These are phyloP conservation scores for Elysia chlorotica DNA, from an alignment of 1,140 invertebrate species.

Conservation along the genomic window DNA sequence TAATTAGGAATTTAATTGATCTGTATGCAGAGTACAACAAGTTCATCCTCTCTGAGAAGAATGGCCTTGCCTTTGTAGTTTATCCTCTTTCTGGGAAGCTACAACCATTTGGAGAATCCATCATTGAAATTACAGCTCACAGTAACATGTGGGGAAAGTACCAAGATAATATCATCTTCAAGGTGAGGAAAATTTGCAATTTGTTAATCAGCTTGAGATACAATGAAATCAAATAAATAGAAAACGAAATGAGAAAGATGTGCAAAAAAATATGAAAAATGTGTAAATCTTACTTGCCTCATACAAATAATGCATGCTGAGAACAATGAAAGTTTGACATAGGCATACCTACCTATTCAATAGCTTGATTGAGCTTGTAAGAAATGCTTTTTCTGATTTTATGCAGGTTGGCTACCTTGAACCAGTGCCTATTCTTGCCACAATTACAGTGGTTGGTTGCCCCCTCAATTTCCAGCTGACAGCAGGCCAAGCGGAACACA, in stretches of 20 bases:
- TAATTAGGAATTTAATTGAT: too few species aligned
- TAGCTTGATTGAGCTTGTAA: too few species aligned
- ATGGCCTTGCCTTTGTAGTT: slow-evolving; percentile 44
- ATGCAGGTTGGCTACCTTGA: slow-evolving; percentile 48
- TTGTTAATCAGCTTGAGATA: too few species aligned
- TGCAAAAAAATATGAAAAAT: too few species aligned
- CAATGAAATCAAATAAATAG: too few species aligned
- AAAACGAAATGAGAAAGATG: too few species aligned
- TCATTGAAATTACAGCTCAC: slow-evolving; percentile 50
- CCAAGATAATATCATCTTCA: slow-evolving; percentile 42
- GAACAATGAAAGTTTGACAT: too few species aligned
- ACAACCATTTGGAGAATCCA: slow-evolving; percentile 41
- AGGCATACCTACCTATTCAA: too few species aligned
- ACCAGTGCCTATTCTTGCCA: slow-evolving; percentile 37
- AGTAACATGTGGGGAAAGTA: slow-evolving; percentile 61
- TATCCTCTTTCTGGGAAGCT: slow-evolving; percentile 36
- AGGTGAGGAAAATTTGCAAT: too few species aligned
- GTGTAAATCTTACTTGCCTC: too few species aligned
- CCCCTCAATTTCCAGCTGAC: slow-evolving; percentile 58
- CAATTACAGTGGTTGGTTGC: slow-evolving; percentile 51
- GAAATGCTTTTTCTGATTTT: too few species aligned
- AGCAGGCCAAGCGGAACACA: slow-evolving; percentile 41
- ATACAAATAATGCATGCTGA: too few species aligned
- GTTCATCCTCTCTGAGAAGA: slow-evolving; percentile 35
- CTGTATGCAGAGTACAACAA: slow-evolving; percentile 37